Evolutionary conservation across 2,113 vertebrate species (phyloP).

Genomic region (Indicator maculatus): DNA sequence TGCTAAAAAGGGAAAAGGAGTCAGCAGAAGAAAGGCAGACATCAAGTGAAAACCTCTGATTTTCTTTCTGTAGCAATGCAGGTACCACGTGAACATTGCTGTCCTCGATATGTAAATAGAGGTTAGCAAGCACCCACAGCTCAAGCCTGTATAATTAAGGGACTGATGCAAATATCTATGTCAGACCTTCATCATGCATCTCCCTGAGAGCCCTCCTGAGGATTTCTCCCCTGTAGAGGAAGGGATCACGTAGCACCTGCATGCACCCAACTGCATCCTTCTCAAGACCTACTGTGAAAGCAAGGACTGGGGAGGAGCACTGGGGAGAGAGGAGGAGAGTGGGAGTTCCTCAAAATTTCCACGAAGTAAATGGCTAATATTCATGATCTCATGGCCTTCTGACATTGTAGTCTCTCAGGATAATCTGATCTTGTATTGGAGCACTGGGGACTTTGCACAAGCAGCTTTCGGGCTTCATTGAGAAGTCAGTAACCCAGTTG

Average conservation of each 20-base stretch:
- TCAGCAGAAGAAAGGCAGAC: background rate
- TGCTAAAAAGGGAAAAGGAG: background rate
- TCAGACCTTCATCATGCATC: background rate
- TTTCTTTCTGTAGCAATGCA: slow-evolving; percentile 69
- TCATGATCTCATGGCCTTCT: slow-evolving; percentile 27
- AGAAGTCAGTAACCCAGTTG: slow-evolving; percentile 56
- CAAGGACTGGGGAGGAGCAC: background rate
- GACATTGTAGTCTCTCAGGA: slow-evolving; percentile 4
- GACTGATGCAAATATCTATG: background rate
- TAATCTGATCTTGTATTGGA: background rate
- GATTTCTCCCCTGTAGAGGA: background rate
- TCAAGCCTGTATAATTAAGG: background rate
- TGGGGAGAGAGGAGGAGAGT: background rate
- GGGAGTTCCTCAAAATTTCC: slow-evolving; percentile 50
- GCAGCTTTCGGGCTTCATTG: slow-evolving; percentile 39
- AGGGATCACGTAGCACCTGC: background rate
- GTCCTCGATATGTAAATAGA: slow-evolving; percentile 53
- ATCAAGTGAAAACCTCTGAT: slow-evolving; percentile 39
- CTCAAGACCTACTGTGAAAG: background rate
- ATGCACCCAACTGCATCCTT: background rate
- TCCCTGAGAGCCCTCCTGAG: background rate
- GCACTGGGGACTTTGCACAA: background rate
- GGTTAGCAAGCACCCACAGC: slow-evolving; percentile 36
- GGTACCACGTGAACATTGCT: slow-evolving; percentile 57
- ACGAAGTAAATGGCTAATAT: background rate